These are phyloP conservation scores for Andrena minutula DNA, from an alignment of 2,888 invertebrate species.

Conservation along the genomic window DNA sequence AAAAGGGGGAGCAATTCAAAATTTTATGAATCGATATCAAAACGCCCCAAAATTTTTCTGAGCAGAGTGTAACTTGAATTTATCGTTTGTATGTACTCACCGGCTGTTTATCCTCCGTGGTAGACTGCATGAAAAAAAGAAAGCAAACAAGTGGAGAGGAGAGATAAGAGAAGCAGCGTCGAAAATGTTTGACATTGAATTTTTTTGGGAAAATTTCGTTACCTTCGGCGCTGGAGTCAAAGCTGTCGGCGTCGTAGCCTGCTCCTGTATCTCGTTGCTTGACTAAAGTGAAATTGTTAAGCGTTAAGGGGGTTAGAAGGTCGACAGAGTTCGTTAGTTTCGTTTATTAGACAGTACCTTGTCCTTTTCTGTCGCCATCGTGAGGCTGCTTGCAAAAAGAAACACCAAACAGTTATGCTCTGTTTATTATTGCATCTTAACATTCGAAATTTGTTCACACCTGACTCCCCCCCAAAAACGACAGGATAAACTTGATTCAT, in stretches of 20 bases:
- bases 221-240: slow-evolving; percentile 80
- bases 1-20: too few relatives aligned
- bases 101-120: slow-evolving; percentile 74
- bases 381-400: slow-evolving; percentile 73
- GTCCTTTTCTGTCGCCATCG: slow-evolving; percentile 75
- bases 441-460: background rate
- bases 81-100: slow-evolving; percentile 71
- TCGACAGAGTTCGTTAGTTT: slow-evolving; percentile 8
- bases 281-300: slow-evolving; percentile 73
- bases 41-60: background rate
- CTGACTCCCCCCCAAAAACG: background rate
- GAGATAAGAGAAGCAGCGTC: slow-evolving; percentile 8
- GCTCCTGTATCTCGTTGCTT: slow-evolving; percentile 79
- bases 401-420: slow-evolving; percentile 2
- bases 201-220: slow-evolving; percentile 45
- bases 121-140: slow-evolving; percentile 70
- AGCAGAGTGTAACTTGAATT: background rate
- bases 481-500: too few relatives aligned
- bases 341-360: slow-evolving; percentile 67
- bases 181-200: slow-evolving; percentile 7
- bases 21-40: background rate
- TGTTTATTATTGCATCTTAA: background rate
- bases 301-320: background rate
- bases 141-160: slow-evolving; percentile 42
- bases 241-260: slow-evolving; percentile 79